Conservation (phyloP, 1,140 invertebrate genomes). For the Drosophila albomicans region DNA sequence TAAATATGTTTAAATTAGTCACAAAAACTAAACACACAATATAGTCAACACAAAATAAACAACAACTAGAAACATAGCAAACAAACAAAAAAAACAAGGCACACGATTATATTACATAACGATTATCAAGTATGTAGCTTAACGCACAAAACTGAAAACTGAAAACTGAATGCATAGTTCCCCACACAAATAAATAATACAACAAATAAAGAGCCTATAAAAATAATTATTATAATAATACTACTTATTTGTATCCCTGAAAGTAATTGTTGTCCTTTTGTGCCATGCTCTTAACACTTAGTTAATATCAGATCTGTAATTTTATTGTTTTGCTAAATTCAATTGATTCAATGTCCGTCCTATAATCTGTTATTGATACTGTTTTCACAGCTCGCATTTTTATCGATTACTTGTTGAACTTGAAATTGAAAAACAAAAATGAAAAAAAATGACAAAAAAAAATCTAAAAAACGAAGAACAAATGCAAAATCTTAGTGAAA, state of each 20-base stretch:
- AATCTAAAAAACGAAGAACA: not conserved
- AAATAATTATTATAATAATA: not conserved
- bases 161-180: conserved; percentile 35
- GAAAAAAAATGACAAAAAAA: not conserved
- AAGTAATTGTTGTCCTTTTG: conserved; percentile 35
- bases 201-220: conserved; percentile 26
- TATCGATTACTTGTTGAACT: conserved; percentile 33
- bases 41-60: conserved; percentile 42
- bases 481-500: conserved; percentile 51
- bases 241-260: not conserved
- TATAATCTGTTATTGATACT: conserved; percentile 64
- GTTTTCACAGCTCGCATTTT: conserved; percentile 43
- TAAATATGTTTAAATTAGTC: conserved; percentile 25
- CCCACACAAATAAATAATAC: conserved; percentile 18
- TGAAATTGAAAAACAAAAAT: conserved; percentile 22
- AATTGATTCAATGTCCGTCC: conserved; percentile 71
- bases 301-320: conserved; percentile 47
- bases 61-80: conserved; percentile 28
- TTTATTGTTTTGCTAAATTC: conserved; percentile 59
- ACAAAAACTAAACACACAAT: conserved; percentile 30
- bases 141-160: conserved; percentile 53
- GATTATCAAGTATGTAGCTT: conserved; percentile 35
- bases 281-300: conserved; percentile 45
- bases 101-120: conserved; percentile 32
- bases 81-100: conserved; percentile 18